Evolutionary conservation across 2,797 vertebrate genomes (phyloP).

Genomic region (Periparus ater): DNA sequence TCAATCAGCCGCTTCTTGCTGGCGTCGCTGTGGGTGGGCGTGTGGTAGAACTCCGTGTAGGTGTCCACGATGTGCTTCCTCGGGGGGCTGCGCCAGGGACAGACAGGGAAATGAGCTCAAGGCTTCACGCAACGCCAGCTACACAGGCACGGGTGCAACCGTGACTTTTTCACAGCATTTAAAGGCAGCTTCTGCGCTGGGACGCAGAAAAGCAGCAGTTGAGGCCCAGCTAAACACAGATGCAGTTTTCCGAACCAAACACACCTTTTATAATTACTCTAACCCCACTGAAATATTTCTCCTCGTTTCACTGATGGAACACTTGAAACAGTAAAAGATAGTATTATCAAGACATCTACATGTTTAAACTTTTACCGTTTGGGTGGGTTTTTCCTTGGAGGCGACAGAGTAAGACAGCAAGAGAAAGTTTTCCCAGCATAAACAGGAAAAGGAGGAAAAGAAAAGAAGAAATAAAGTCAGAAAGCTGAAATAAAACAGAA

Average conservation of each 20-base stretch:
- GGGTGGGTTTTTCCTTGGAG: slow-evolving; percentile 83
- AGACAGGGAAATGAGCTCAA: background rate
- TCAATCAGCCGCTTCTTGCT: slow-evolving; percentile 96
- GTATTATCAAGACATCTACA: background rate
- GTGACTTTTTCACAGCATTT: accelerated
- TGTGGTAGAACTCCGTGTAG: slow-evolving; percentile 85
- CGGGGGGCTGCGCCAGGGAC: slow-evolving; percentile 65
- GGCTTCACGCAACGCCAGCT: background rate
- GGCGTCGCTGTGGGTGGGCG: slow-evolving; percentile 82
- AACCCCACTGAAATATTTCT: background rate
- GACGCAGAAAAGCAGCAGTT: background rate
- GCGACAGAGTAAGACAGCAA: slow-evolving; percentile 65
- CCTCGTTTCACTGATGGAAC: background rate
- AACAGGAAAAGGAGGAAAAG: slow-evolving; percentile 57
- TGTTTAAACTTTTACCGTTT: slow-evolving; percentile 83
- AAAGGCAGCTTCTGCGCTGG: background rate
- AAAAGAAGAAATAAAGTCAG: slow-evolving; percentile 51
- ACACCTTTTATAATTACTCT: background rate
- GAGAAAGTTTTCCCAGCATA: slow-evolving; percentile 64
- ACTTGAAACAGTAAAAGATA: background rate
- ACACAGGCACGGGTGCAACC: accelerated
- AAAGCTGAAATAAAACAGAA: slow-evolving; percentile 5
- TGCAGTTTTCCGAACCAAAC: background rate
- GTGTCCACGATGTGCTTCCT: slow-evolving; percentile 86
- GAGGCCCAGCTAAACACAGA: background rate